Conservation (phyloP, 2,113 vertebrate genomes). For the Sclerurus mexicanus region DNA sequence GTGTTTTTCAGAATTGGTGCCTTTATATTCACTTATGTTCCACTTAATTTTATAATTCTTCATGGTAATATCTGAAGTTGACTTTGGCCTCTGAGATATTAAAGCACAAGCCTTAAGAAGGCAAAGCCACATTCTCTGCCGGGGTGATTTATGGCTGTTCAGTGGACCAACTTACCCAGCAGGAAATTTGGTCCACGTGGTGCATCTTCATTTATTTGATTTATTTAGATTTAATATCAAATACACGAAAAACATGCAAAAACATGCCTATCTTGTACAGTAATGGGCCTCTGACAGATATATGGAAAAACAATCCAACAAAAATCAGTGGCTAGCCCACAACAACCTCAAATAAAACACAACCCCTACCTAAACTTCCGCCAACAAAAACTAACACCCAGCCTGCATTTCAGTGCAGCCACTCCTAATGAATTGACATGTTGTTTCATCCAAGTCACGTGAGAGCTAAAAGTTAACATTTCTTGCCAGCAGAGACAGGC, state of each 20-base stretch:
- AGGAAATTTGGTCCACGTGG: rapidly evolving
- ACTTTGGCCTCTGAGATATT: neutral
- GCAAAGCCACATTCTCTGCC: neutral
- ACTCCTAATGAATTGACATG: slow-evolving; percentile 1
- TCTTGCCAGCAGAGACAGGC: slow-evolving; percentile 7
- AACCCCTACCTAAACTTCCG: slow-evolving; percentile 9
- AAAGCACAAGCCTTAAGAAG: neutral
- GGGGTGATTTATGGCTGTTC: neutral
- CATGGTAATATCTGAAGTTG: slow-evolving; percentile 1
- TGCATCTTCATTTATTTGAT: slow-evolving; percentile 20
- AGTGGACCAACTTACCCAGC: neutral
- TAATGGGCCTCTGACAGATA: neutral
- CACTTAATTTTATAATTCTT: slow-evolving; percentile 30
- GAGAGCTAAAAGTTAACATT: neutral
- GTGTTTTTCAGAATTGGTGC: neutral
- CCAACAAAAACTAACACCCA: slow-evolving; percentile 21
- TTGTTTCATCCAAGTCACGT: neutral
- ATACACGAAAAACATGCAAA: neutral
- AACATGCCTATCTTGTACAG: neutral
- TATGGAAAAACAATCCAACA: slow-evolving; percentile 5
- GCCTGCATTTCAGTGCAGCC: neutral
- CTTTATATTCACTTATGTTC: neutral
- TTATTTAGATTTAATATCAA: slow-evolving; percentile 16
- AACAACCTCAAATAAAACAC: slow-evolving; percentile 49
- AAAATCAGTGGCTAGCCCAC: slow-evolving; percentile 35